These are phyloP conservation scores for Odontocolon sp. DNA, from an alignment of 2,888 invertebrate species.

Conservation along the genomic window DNA sequence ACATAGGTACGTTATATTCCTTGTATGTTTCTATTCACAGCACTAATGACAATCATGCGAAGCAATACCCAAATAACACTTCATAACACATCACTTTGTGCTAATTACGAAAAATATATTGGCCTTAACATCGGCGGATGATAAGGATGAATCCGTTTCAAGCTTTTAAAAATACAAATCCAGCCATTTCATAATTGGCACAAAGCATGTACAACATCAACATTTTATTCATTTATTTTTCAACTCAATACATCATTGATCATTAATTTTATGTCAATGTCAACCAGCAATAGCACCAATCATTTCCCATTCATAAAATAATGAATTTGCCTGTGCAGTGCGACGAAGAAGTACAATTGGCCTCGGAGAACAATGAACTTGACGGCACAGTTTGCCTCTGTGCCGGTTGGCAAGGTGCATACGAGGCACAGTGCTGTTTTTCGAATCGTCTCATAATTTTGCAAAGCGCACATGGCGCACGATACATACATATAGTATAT, in stretches of 20 bases:
- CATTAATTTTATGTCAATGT: too few species aligned
- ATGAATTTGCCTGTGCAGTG: constrained; percentile 23
- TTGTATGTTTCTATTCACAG: constrained; percentile 56
- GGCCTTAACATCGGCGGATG: too few species aligned
- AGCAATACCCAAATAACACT: constrained; percentile 52
- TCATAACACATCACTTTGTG: constrained; percentile 41
- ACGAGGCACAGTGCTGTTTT: constrained; percentile 47
- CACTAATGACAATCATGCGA: constrained; percentile 32
- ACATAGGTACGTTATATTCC: constrained; percentile 22
- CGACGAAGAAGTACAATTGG: constrained; percentile 39
- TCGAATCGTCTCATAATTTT: constrained; percentile 59
- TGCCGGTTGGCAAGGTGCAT: constrained; percentile 64
- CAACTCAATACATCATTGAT: too few species aligned
- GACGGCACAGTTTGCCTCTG: constrained; percentile 45
- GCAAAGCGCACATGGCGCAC: constrained; percentile 53
- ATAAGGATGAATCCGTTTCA: too few species aligned
- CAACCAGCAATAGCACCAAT: too few species aligned
- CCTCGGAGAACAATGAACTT: constrained; percentile 59
- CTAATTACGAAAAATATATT: constrained; percentile 54
- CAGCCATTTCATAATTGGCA: too few species aligned
- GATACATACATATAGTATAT: constrained; percentile 18
- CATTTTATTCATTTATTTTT: too few species aligned
- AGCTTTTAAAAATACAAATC: too few species aligned
- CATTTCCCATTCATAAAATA: too few species aligned
- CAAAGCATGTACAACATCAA: too few species aligned